Percentiles rank a stretch among this genome's conserved stretches.
These are phyloP conservation scores for Elegia similella DNA, from an alignment of 2,888 invertebrate species.

Conservation along the genomic window DNA sequence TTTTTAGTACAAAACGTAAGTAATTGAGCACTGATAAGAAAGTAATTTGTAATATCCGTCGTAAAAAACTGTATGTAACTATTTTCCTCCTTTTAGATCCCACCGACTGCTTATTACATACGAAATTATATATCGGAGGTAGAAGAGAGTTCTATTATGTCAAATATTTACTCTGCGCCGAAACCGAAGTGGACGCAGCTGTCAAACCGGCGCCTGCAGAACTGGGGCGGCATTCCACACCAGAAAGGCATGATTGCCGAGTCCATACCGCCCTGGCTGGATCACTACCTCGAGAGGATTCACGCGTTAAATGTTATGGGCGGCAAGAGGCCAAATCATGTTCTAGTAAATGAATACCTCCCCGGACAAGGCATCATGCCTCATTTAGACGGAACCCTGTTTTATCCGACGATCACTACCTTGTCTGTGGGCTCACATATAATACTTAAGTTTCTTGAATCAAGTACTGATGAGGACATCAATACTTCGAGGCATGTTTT, in stretches of 20 bases:
- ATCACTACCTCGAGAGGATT: constrained; percentile 86
- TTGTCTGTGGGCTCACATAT: constrained; percentile 95
- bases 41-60: too few species aligned
- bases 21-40: too few species aligned
- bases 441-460: constrained; percentile 90
- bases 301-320: constrained; percentile 86
- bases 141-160: constrained; percentile 87
- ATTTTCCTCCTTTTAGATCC: constrained; percentile 58
- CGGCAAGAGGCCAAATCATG: constrained; percentile 92
- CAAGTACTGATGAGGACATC: constrained; percentile 55
- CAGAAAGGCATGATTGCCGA: constrained; percentile 96
- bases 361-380: constrained; percentile 98
- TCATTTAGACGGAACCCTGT: constrained; percentile 97
- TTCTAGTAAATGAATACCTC: constrained; percentile 96
- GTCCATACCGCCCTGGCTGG: constrained; percentile 92
- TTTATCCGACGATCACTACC: constrained; percentile 95
- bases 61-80: too few species aligned
- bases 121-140: constrained; percentile 91
- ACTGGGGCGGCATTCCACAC: constrained; percentile 98
- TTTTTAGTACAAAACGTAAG: constrained; percentile 4
- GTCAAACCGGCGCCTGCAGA: constrained; percentile 94
- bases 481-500: constrained; percentile 72
- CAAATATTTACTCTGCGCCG: constrained; percentile 89
- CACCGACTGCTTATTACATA: constrained; percentile 88
- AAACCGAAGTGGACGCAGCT: constrained; percentile 98